A percentile compares a stretch with the other conserved stretches of the same genome.
Evolutionary conservation across 2,888 invertebrate genomes (phyloP).

Genomic region (Trachelus tabidus): DNA sequence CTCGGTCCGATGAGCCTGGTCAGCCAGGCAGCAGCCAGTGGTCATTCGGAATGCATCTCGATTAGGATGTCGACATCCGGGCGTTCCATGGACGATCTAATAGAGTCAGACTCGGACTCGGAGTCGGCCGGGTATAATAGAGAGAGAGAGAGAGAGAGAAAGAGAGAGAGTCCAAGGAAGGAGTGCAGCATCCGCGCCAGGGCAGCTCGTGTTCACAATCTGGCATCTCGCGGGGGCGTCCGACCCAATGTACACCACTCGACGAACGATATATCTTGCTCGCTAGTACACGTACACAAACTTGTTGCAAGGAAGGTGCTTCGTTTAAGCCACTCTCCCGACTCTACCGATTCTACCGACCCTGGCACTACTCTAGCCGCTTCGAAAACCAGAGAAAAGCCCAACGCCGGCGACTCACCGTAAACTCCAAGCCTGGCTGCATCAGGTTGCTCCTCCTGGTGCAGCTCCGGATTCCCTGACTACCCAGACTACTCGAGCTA

Average conservation of each 20-base stretch:
- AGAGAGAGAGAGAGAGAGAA: neutral
- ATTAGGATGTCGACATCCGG: conserved; percentile 7
- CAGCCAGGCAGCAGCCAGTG: neutral
- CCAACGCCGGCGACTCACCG: no score
- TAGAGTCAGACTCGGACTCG: conserved; percentile 1
- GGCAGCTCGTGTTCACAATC: conserved; percentile 4
- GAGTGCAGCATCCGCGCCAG: conserved; percentile 2
- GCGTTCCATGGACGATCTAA: neutral
- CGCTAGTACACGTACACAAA: conserved; percentile 3
- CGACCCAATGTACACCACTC: conserved; percentile 2
- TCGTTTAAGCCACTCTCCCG: neutral
- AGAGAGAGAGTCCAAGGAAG: neutral
- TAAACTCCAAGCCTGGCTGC: no score
- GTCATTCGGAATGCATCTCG: conserved; percentile 1
- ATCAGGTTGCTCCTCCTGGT: no score
- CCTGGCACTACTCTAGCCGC: no score
- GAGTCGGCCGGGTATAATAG: neutral
- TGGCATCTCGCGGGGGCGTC: conserved; percentile 7
- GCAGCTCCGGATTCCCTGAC: no score
- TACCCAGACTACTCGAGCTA: no score
- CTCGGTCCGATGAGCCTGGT: no score
- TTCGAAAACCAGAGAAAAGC: no score
- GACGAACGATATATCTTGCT: conserved; percentile 6
- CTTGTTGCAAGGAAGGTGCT: neutral
- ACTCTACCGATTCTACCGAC: neutral